A percentile compares a stretch with the other conserved stretches of the same genome.
Evolutionary conservation across 2,888 invertebrate genomes (phyloP).

Genomic region (Ptilodon capucinus): DNA sequence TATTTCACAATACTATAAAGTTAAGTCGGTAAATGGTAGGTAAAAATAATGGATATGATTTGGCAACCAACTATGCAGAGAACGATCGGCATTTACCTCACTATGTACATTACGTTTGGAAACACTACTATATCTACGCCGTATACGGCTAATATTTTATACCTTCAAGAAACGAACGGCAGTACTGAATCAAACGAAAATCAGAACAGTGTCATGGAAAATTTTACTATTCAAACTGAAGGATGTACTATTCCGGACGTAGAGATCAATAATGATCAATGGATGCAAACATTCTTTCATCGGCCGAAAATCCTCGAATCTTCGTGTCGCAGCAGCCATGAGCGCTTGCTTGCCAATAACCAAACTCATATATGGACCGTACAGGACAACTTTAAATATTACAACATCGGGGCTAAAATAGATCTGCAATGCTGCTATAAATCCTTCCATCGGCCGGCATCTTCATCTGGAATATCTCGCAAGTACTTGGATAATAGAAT

Average conservation of each 20-base stretch:
- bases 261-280: slow-evolving; percentile 71
- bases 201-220: slow-evolving; percentile 13
- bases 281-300: neutral
- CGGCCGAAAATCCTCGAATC: neutral
- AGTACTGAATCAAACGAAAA: slow-evolving; percentile 6
- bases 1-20: no score
- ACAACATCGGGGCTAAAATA: slow-evolving; percentile 41
- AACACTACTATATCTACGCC: no score
- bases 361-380: slow-evolving; percentile 78
- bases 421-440: slow-evolving; percentile 82
- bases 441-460: slow-evolving; percentile 65
- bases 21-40: no score
- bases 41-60: no score
- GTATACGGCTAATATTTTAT: no score
- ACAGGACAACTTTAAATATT: slow-evolving; percentile 43
- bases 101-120: no score
- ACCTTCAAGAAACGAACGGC: no score
- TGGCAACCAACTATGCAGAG: no score
- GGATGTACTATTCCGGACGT: slow-evolving; percentile 85
- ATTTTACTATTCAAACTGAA: slow-evolving; percentile 56
- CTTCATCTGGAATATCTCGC: neutral
- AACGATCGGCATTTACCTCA: no score
- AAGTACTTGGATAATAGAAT: slow-evolving; percentile 16
- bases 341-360: slow-evolving; percentile 59
- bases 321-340: slow-evolving; percentile 24